A percentile compares a stretch with the other conserved stretches of the same genome.
Evolutionary conservation across 2,888 invertebrate genomes (phyloP).

Genomic region (Neria commutata): DNA sequence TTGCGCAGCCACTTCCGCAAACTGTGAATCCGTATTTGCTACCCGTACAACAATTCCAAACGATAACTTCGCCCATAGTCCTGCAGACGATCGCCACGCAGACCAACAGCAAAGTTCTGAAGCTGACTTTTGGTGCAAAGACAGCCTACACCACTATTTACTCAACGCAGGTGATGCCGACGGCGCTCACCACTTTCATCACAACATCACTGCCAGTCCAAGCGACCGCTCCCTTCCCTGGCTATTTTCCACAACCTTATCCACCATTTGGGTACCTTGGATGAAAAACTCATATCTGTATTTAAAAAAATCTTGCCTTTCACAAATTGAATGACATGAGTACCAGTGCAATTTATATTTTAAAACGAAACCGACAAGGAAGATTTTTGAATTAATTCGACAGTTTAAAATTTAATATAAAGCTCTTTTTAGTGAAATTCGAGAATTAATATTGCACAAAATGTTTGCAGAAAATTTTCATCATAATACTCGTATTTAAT

Average conservation of each 20-base stretch:
- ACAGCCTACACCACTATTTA: slow-evolving; percentile 86
- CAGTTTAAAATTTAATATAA: too few species aligned
- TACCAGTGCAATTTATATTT: too few species aligned
- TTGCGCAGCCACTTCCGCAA: slow-evolving; percentile 57
- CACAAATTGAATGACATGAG: too few species aligned
- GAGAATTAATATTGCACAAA: too few species aligned
- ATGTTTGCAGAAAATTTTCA: too few species aligned
- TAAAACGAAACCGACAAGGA: too few species aligned
- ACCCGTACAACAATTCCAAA: slow-evolving; percentile 71
- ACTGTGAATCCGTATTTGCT: slow-evolving; percentile 63
- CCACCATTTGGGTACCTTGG: slow-evolving; percentile 78
- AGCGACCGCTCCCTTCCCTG: slow-evolving; percentile 72
- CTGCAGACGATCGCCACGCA: slow-evolving; percentile 79
- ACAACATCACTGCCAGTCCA: slow-evolving; percentile 80
- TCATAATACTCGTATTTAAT: too few species aligned
- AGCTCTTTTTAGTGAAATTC: too few species aligned
- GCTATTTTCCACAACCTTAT: slow-evolving; percentile 78
- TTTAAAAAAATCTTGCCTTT: not conserved
- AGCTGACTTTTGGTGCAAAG: slow-evolving; percentile 89
- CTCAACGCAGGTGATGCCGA: slow-evolving; percentile 82
- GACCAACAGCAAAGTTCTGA: slow-evolving; percentile 81
- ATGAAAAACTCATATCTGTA: slow-evolving; percentile 57
- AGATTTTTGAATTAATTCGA: too few species aligned
- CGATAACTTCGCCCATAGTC: slow-evolving; percentile 81
- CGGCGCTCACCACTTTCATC: slow-evolving; percentile 80